Base-by-base conservation (phyloP, 2,113 vertebrate species). In the Pipa parva region DNA sequence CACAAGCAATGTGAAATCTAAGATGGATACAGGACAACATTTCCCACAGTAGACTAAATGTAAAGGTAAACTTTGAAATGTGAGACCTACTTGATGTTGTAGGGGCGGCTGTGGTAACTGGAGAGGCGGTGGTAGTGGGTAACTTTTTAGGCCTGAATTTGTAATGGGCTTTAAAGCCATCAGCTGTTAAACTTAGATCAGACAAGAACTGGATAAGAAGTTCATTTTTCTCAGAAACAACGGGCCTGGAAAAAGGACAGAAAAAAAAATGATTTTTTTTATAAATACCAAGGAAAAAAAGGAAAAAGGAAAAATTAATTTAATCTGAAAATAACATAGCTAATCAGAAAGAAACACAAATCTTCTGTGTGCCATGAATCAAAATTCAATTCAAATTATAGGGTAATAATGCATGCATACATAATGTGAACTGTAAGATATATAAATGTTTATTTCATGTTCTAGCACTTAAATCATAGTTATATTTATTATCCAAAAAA, bases 111-210 rank as follows among this genome's bases (percentile, higher is more conserved):
- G 90, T 92, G 17, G 93, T 95, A 60, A 85, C 73, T 3, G 92
- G 88, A 0, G 59, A 72, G 24, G 72, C 48, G 18, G 91, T 91
- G 31, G 94, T 93, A 68, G 79, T 80, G 10, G 84, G 83, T 62
- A 92, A 78, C 74, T 92, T 97, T 85, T 93, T 96, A 17, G 94
- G 91, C 79, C 94, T 90, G 79, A 99, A 97, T 82, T 92, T 98
- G 78, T 99, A 99, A 80, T 98, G 93, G 54, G 89, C 91, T 42
- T 98, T 94, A 82, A 99, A 99, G 18, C 97, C 97, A 54, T 99
- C 97, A 15, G 95, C 96, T 7, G 97, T 99, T 61, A 98, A 85
- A 76, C 97, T 98, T 77, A 98, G 87, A 77, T 99, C 97, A 46
- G 97, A 99, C 68, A 99, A 87, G 82, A 99, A 98, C 84, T 97